Percentiles rank a stretch among this genome's conserved stretches.
Conservation (phyloP, 2,888 invertebrate genomes). For the Cyaniris semiargus region DNA sequence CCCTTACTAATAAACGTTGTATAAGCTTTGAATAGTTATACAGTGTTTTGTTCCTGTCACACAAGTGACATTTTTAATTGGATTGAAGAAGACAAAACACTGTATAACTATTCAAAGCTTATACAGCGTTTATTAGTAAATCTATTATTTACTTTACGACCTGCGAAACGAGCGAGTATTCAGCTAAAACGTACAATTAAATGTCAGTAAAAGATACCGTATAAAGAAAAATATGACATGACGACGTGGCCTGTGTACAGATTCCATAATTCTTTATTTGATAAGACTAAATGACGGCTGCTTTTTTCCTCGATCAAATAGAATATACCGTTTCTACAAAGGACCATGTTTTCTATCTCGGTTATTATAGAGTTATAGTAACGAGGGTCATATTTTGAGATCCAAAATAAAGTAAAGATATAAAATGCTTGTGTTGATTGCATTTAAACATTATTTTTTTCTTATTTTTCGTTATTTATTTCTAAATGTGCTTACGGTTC, state of each 20-base stretch:
- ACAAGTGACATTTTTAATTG: no score
- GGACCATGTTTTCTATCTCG: not conserved
- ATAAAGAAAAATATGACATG: conserved; percentile 28
- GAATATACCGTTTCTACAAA: not conserved
- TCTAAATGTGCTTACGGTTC: no score
- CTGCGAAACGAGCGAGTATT: not conserved
- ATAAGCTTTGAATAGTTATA: no score
- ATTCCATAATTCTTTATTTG: conserved; percentile 30
- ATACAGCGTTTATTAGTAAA: no score
- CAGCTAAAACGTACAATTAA: conserved; percentile 9
- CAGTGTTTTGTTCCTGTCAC: no score
- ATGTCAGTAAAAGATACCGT: conserved; percentile 20
- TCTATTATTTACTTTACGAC: conserved; percentile 14
- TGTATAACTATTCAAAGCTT: no score
- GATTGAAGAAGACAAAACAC: no score
- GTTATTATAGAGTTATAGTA: conserved; percentile 3
- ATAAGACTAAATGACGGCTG: conserved; percentile 19
- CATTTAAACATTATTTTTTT: not conserved
- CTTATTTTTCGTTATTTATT: no score
- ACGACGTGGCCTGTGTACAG: conserved; percentile 15
- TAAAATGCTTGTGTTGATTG: not conserved
- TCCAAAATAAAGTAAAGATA: not conserved
- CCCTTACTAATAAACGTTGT: no score
- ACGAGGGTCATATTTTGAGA: conserved; percentile 11
- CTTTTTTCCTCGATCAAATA: conserved; percentile 25